Evolutionary conservation across 2,888 invertebrate species (phyloP).

Genomic region (Darwinula stevensoni): DNA sequence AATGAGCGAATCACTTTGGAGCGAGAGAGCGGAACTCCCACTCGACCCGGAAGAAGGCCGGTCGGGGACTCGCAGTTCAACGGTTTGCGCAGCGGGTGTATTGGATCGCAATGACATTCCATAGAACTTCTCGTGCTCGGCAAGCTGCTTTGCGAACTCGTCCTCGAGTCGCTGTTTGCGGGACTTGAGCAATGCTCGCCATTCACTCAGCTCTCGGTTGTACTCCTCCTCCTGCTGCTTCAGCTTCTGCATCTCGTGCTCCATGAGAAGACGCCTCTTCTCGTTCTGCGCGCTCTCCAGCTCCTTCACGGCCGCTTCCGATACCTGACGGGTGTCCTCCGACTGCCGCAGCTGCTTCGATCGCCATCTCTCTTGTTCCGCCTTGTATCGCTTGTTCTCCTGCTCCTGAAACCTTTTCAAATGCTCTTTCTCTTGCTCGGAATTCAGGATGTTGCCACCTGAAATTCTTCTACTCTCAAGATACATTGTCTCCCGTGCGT

Average conservation of each 20-base stretch:
- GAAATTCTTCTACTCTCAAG: conserved; percentile 73
- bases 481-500: conserved; percentile 93
- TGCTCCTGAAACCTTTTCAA: conserved; percentile 11
- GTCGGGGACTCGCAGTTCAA: too few relatives aligned
- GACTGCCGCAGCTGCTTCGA: conserved; percentile 73
- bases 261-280: conserved; percentile 68
- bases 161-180: conserved; percentile 27
- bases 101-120: too few relatives aligned
- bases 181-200: conserved; percentile 67
- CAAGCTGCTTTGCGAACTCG: neutral
- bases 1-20: too few relatives aligned
- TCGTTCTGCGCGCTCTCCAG: conserved; percentile 85
- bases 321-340: conserved; percentile 64
- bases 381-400: conserved; percentile 32
- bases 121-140: conserved; percentile 3
- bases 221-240: conserved; percentile 75
- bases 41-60: too few relatives aligned
- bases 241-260: conserved; percentile 75
- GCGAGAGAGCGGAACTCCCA: too few relatives aligned
- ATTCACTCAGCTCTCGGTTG: conserved; percentile 51
- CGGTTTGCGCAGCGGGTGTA: too few relatives aligned
- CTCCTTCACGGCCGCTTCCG: conserved; percentile 60
- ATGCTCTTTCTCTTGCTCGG: conserved; percentile 82
- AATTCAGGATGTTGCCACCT: too few relatives aligned
- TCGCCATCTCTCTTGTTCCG: conserved; percentile 70